phyloP scores from a whole-genome alignment of 2,888 invertebrate species.

The Fissipunctia ypsillon region DNA sequence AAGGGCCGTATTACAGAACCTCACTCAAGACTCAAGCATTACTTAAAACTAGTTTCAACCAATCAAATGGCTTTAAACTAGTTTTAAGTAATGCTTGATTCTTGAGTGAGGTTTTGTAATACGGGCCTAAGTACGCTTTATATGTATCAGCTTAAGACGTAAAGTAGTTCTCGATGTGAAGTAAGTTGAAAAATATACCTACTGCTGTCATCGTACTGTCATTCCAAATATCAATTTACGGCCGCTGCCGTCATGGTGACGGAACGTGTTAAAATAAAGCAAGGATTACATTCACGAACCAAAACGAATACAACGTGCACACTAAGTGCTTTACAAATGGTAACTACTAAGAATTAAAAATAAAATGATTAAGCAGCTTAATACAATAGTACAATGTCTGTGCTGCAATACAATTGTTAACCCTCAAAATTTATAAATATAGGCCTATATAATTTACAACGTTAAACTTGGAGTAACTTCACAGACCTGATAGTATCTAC shows the following conservation, averaged over 20 bases:
- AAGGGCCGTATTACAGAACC: too few species aligned
- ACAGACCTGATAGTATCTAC: background rate
- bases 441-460: constrained; percentile 3
- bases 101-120: too few species aligned
- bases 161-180: background rate
- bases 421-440: background rate
- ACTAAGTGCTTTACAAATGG: background rate
- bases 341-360: background rate
- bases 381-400: constrained; percentile 7
- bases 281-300: background rate
- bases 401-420: background rate
- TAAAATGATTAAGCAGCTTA: background rate
- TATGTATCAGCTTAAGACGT: background rate
- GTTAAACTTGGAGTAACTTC: background rate
- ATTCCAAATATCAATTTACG: background rate
- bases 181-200: constrained; percentile 5
- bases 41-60: too few species aligned
- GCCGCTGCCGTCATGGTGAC: background rate
- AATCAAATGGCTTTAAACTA: too few species aligned
- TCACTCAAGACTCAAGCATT: too few species aligned
- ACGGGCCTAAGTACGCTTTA: too few species aligned
- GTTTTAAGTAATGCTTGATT: too few species aligned
- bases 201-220: background rate
- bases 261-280: background rate
- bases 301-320: background rate